Conservation (phyloP, 2,113 vertebrate species). For the Orycteropus afer region DNA sequence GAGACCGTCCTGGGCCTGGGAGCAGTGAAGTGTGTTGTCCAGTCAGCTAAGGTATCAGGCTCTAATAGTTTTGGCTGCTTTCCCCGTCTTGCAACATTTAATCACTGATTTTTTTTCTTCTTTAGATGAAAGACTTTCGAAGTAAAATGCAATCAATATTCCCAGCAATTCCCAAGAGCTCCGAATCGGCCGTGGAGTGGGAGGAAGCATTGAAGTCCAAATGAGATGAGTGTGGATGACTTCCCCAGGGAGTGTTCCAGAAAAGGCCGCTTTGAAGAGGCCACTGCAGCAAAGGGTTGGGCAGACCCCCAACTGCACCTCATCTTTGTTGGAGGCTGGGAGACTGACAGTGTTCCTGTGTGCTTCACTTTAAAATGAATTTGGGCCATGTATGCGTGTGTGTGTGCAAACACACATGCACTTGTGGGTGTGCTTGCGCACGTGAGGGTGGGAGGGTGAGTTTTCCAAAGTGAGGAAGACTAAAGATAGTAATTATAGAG, state of each 20-base stretch:
- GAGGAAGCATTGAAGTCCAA: slow-evolving; percentile 91
- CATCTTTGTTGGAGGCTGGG: neutral
- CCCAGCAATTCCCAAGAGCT: slow-evolving; percentile 90
- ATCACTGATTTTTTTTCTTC: slow-evolving; percentile 66
- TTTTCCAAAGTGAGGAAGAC: neutral
- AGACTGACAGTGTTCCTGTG: neutral
- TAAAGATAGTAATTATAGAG: neutral
- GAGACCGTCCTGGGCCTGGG: neutral
- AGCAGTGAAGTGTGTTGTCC: neutral
- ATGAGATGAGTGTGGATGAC: slow-evolving; percentile 75
- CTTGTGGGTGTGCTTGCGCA: too few species aligned
- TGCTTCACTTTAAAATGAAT: neutral
- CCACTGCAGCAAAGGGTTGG: neutral
- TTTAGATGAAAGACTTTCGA: slow-evolving; percentile 92
- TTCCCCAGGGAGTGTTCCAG: neutral
- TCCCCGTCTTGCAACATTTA: slow-evolving; percentile 14
- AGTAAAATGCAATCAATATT: slow-evolving; percentile 94
- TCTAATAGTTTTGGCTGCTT: slow-evolving; percentile 36
- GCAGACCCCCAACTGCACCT: neutral
- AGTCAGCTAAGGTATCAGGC: neutral
- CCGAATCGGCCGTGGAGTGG: slow-evolving; percentile 84
- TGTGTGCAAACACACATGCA: too few species aligned
- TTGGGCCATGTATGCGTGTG: neutral
- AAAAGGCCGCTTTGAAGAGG: neutral
- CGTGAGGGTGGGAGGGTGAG: neutral